Conservation (phyloP, 2,113 vertebrate genomes). For the Psettodes erumei region DNA sequence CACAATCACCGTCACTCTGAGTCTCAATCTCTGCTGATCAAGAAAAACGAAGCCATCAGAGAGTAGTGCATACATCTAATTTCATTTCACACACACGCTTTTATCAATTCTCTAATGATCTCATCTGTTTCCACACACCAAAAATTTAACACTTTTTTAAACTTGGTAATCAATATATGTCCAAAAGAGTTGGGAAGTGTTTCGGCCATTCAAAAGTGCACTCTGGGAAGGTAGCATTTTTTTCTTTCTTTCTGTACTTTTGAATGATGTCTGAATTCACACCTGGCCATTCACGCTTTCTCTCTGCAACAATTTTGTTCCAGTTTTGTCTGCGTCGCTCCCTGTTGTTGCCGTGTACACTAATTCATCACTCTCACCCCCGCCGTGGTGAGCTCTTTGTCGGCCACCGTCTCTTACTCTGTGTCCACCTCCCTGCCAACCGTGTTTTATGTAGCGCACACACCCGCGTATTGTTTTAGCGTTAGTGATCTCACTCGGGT, state of each 20-base stretch:
- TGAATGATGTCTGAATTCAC: background rate
- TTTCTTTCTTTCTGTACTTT: background rate
- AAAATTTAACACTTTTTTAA: background rate
- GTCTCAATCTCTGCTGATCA: conserved; percentile 7
- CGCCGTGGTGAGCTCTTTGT: conserved; percentile 20
- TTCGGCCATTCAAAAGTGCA: background rate
- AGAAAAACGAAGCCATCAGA: background rate
- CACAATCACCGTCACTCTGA: conserved; percentile 10
- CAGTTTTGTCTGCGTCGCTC: background rate
- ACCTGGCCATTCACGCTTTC: background rate
- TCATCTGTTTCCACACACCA: background rate
- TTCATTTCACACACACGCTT: background rate
- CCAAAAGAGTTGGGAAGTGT: background rate
- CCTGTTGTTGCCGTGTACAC: background rate
- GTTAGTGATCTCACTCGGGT: conserved; percentile 45
- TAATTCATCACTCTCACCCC: background rate
- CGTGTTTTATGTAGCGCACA: conserved; percentile 9
- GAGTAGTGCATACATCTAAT: background rate
- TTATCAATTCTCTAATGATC: conserved; percentile 20
- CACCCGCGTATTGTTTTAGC: conserved; percentile 34
- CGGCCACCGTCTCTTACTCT: conserved; percentile 17
- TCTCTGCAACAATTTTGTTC: background rate
- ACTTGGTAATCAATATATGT: conserved; percentile 20
- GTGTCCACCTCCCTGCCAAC: background rate
- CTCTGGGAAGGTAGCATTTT: background rate